These are phyloP conservation scores for Sula dactylatra DNA, from an alignment of 2,113 vertebrate species.

Conservation along the genomic window DNA sequence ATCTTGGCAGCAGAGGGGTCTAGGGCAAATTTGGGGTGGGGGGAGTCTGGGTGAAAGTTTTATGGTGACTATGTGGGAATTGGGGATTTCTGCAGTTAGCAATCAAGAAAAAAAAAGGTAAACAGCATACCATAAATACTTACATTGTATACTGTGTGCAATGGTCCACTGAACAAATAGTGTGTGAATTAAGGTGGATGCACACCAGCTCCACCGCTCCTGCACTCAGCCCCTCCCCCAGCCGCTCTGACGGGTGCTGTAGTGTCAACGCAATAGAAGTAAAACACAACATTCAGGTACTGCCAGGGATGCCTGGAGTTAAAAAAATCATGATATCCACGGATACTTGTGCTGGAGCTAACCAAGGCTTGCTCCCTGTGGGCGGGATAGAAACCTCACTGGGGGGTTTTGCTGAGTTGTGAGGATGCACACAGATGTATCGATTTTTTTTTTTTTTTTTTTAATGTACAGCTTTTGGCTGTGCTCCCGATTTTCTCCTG, in stretches of 20 bases:
- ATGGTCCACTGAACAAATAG: background rate
- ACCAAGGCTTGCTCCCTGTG: background rate
- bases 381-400: background rate
- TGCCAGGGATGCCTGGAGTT: background rate
- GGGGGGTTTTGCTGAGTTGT: background rate
- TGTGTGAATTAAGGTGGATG: background rate
- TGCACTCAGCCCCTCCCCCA: background rate
- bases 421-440: background rate
- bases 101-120: background rate
- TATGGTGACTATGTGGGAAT: background rate
- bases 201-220: background rate
- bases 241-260: background rate
- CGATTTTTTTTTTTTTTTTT: background rate
- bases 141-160: background rate
- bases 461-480: background rate
- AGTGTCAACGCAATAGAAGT: background rate
- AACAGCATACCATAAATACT: accelerated
- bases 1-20: background rate
- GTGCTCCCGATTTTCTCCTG: background rate
- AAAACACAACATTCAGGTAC: background rate
- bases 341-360: background rate
- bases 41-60: background rate
- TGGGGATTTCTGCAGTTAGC: background rate
- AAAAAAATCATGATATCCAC: background rate
- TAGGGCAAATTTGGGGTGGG: background rate